Evolutionary conservation across 2,888 invertebrate genomes (phyloP), one percentile per base, ranked within the genome.

Genomic region (Nematopogon swammerdamellus): DNA sequence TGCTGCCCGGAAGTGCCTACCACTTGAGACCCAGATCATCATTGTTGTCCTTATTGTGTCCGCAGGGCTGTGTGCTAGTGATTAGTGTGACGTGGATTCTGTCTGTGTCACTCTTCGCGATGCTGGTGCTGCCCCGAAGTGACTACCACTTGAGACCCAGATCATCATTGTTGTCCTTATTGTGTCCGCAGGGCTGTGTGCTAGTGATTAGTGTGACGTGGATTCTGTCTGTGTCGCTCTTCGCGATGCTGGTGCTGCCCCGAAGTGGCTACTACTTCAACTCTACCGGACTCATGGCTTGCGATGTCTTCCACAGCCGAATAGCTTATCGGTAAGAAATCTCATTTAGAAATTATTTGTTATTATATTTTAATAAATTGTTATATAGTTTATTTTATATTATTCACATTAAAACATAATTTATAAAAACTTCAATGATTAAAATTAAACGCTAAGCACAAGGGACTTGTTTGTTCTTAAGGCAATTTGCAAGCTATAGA

Each of bases 81-180:
- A 88, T 93, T 67, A 90, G 91, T 65, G 77, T 90, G 61, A 92
- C 92, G 59, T 92, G 92, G 91, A 88, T 92, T 62, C 82, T 90
- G 58, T 91, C 91, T 53, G 86, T 92, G 60, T 89, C 91, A 48
- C 81, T 92, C 59, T 93, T 92, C 67, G 89, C 91, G 20, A 82
- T 88, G 55, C 84, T 93, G 68, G 92, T 92, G 56, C 81, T 93
- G 52, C 92, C 92, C 8, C 84, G 88, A 60, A 91, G 92, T 59
- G 92, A 92, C 52, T 93, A 91, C 76, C 92, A 92, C 72, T 93
- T 92, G n/a, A n/a, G n/a, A n/a, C n/a, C n/a, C n/a, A n/a, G n/a
- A n/a, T n/a, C n/a, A n/a, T n/a, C n/a, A n/a, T n/a, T n/a, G n/a
- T n/a, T n/a, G n/a, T n/a, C n/a, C n/a, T n/a, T n/a, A n/a, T 44